These are phyloP conservation scores for Horisme vitalbata DNA, from an alignment of 2,888 invertebrate genomes.

Conservation along the genomic window DNA sequence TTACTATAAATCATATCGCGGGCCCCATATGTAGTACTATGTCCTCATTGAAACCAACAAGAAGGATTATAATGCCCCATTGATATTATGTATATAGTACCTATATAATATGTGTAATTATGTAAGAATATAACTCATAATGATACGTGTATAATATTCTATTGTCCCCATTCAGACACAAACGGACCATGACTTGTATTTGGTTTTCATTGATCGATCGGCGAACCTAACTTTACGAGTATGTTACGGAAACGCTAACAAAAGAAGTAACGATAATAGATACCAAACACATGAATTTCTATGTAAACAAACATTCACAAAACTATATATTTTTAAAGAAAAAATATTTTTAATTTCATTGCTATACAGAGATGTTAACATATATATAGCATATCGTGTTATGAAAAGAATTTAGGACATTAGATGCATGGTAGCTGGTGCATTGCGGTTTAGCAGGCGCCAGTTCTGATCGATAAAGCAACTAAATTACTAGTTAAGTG, in stretches of 20 bases:
- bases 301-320: too few relatives aligned
- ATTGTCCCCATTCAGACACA: background rate
- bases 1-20: background rate
- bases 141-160: background rate
- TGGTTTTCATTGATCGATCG: slow-evolving; percentile 8
- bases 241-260: background rate
- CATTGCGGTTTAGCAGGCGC: slow-evolving; percentile 24
- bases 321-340: too few relatives aligned
- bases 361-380: background rate
- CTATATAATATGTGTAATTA: too few relatives aligned
- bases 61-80: too few relatives aligned
- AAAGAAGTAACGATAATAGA: too few relatives aligned
- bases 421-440: slow-evolving; percentile 22
- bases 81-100: too few relatives aligned
- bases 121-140: too few relatives aligned
- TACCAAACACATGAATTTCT: too few relatives aligned
- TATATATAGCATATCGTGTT: background rate
- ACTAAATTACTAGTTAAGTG: slow-evolving; percentile 15
- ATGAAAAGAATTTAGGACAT: slow-evolving; percentile 18
- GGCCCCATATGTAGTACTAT: background rate
- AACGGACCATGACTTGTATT: slow-evolving; percentile 8
- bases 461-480: slow-evolving; percentile 22
- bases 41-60: background rate
- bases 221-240: background rate
- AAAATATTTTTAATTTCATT: too few relatives aligned